A percentile compares a stretch with the other conserved stretches of the same genome.
Evolutionary conservation across 2,113 vertebrate species (phyloP).

Genomic region (Rhabdomys dilectus): DNA sequence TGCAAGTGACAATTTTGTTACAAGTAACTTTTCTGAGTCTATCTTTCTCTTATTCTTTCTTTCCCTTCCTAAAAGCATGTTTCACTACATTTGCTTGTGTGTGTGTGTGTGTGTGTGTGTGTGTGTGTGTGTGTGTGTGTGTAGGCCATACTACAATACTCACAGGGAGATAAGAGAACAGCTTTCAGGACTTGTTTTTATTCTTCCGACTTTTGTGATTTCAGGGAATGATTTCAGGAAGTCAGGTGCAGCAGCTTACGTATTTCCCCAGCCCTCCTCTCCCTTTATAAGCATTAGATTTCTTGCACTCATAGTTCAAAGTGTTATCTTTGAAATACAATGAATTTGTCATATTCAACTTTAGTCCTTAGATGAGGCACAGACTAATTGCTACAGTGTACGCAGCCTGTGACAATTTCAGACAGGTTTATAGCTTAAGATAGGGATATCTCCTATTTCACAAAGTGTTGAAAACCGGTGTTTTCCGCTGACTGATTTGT

Average conservation of each 20-base stretch:
- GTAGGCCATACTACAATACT: no score
- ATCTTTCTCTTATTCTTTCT: background rate
- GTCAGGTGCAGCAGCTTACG: background rate
- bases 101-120: background rate
- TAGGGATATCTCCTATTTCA: background rate
- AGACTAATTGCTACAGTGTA: background rate
- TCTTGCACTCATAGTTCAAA: background rate
- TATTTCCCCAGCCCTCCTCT: background rate
- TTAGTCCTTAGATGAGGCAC: slow-evolving; percentile 11
- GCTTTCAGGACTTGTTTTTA: background rate
- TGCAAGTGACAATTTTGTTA: background rate
- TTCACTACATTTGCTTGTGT: background rate
- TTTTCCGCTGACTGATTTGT: background rate
- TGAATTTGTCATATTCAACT: background rate
- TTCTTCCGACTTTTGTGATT: background rate
- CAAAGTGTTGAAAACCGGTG: background rate
- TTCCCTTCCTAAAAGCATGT: background rate
- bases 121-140: no score
- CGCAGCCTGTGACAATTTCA: slow-evolving; percentile 16
- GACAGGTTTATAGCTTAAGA: background rate
- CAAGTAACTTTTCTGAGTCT: background rate
- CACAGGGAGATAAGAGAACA: background rate
- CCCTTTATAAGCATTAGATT: background rate
- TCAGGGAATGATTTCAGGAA: background rate
- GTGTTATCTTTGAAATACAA: background rate